Evolutionary conservation across 2,113 vertebrate species (phyloP).

Genomic region (Seriola aureovittata): DNA sequence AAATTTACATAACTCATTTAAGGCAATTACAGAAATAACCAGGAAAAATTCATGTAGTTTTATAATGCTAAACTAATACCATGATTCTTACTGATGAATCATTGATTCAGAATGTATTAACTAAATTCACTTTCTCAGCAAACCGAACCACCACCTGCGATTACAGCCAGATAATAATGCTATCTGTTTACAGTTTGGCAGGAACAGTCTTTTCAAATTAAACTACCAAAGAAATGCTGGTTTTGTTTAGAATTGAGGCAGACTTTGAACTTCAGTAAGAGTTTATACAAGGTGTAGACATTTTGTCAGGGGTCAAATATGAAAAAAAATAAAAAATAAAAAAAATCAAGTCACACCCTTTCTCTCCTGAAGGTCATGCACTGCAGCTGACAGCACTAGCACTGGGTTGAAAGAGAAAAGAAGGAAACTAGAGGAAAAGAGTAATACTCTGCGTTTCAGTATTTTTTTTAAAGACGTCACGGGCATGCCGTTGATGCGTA

Average conservation of each 20-base stretch:
- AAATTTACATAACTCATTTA: slow-evolving; percentile 30
- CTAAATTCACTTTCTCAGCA: slow-evolving; percentile 43
- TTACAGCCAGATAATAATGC: slow-evolving; percentile 22
- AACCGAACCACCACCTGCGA: slow-evolving; percentile 13
- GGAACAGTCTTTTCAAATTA: not conserved
- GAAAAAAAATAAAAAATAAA: slow-evolving; percentile 5
- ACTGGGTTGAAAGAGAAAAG: not conserved
- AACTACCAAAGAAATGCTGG: not conserved
- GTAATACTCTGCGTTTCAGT: not conserved
- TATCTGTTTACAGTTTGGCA: not conserved
- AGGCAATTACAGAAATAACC: slow-evolving; percentile 39
- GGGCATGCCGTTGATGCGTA: not conserved
- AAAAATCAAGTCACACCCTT: slow-evolving; percentile 9
- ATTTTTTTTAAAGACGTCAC: not conserved
- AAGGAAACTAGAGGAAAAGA: slow-evolving; percentile 8
- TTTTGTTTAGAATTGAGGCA: slow-evolving; percentile 2
- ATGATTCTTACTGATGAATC: slow-evolving; percentile 37
- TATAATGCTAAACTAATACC: slow-evolving; percentile 4
- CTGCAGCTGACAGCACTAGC: not conserved
- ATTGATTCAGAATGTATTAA: slow-evolving; percentile 40
- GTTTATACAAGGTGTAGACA: not conserved
- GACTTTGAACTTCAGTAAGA: not conserved
- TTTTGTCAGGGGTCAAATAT: slow-evolving; percentile 9
- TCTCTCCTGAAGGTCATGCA: not conserved
- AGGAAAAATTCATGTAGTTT: slow-evolving; percentile 20